Evolutionary conservation across 1,140 invertebrate genomes (phyloP).

Genomic region (Streblospio benedicti): DNA sequence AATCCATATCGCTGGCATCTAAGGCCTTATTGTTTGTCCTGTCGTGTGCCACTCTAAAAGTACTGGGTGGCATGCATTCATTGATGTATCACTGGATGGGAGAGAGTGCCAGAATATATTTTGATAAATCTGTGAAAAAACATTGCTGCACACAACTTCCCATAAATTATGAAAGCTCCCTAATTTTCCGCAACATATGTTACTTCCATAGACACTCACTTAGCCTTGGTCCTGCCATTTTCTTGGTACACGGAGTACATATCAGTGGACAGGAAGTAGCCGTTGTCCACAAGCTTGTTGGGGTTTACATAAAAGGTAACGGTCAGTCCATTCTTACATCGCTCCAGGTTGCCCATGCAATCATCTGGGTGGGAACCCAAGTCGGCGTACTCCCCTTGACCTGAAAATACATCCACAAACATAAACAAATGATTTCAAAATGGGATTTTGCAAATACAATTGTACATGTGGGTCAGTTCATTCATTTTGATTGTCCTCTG

Average conservation of each 20-base stretch:
- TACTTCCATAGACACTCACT: slow-evolving; percentile 23
- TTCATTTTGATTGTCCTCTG: no score
- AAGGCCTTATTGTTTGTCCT: no score
- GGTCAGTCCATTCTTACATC: slow-evolving; percentile 40
- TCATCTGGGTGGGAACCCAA: slow-evolving; percentile 30
- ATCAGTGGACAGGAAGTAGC: slow-evolving; percentile 34
- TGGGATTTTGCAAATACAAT: background rate
- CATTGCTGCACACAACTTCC: no score
- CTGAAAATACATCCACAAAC: slow-evolving; percentile 30
- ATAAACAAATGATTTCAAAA: slow-evolving; percentile 22
- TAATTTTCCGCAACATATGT: no score
- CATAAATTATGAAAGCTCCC: no score
- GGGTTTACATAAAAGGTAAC: slow-evolving; percentile 36
- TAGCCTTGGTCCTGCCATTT: slow-evolving; percentile 29
- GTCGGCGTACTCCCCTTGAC: slow-evolving; percentile 35
- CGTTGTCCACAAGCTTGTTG: slow-evolving; percentile 23
- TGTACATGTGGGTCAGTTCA: background rate
- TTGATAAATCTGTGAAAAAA: no score
- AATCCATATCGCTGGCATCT: no score
- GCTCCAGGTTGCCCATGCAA: slow-evolving; percentile 39
- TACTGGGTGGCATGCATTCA: no score
- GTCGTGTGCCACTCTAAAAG: no score
- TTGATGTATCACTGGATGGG: no score
- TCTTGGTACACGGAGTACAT: slow-evolving; percentile 36
- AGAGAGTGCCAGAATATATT: no score